Base-by-base conservation (phyloP, 2,113 vertebrate species). In the Grammomys dolichurus region DNA sequence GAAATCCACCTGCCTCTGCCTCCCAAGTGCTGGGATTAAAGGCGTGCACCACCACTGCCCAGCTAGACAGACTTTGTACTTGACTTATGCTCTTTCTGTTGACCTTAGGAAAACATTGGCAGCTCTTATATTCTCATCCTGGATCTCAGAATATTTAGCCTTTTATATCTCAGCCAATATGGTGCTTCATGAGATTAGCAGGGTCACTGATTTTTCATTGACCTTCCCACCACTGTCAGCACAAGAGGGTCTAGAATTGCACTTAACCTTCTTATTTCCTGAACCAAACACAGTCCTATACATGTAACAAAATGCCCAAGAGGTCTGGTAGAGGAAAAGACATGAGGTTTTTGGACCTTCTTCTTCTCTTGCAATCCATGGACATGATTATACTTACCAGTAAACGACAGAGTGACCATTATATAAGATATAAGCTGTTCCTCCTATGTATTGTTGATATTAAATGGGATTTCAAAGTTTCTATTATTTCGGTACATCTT, bases 151-250 rank as follows among this genome's bases (percentile, higher is more conserved):
- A 24, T 67, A n/a, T 26, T 28, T 69, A 40, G 9, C 3, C 33
- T 12, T 22, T 90, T 12, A 24, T 12, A 48, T 46, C 16, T 58
- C 5, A 75, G 31, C 43, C 58, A 76, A 13, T 13, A 72, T 36
- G 33, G 5, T 5, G 13, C 2, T 82, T n/a, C 0, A 2, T 5
- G 20, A 75, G 14, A 24, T 2, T 9, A 22, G 58, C 24, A 1
- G 0, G 1, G 48, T 5, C 22, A 9, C 1, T 31, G 65, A 33
- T 19, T 65, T 4, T 19, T 19, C 17, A 13, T 28, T 51, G 40
- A 1, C 4, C 4, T 60, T 13, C 3, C 63, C 48, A 51, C 58
- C 1, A 40, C n/a, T 8, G 3, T 65, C 51, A 73, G 4, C n/a
- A 14, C 33, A 67, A 40, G 2, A 22, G 33, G 1, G 0, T 24